Conservation (phyloP, 1,140 invertebrate species). For the Brachionus rotundiformis region DNA sequence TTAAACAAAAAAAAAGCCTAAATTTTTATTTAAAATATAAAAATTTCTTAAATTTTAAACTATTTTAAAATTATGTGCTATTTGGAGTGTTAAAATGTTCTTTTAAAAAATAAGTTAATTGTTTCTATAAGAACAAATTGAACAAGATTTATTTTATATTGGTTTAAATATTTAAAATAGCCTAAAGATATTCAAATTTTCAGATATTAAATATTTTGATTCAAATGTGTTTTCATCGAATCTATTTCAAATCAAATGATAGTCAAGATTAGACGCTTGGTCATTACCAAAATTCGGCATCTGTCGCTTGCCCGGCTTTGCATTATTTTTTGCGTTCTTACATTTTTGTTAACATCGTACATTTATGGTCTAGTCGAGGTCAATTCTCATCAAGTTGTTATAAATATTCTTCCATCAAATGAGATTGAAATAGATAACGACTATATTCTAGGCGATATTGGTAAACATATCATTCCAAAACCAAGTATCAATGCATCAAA, state of each 20-base stretch:
- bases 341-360: neutral
- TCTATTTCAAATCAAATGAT: conserved; percentile 14
- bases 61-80: neutral
- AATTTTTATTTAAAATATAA: neutral
- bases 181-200: neutral
- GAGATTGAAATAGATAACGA: neutral
- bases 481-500: neutral
- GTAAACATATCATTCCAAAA: neutral
- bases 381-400: conserved; percentile 17
- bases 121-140: neutral
- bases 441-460: neutral
- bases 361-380: conserved; percentile 32
- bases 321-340: neutral
- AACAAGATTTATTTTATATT: neutral
- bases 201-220: neutral
- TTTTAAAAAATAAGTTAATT: neutral
- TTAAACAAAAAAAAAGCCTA: neutral
- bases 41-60: neutral
- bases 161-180: conserved; percentile 11
- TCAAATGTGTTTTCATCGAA: neutral
- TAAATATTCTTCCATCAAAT: conserved; percentile 17
- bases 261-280: neutral
- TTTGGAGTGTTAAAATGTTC: neutral
- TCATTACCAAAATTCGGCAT: conserved; percentile 4
- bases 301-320: neutral